These are phyloP conservation scores for Centrocercus urophasianus DNA, from an alignment of 2,113 vertebrate species.

Conservation along the genomic window DNA sequence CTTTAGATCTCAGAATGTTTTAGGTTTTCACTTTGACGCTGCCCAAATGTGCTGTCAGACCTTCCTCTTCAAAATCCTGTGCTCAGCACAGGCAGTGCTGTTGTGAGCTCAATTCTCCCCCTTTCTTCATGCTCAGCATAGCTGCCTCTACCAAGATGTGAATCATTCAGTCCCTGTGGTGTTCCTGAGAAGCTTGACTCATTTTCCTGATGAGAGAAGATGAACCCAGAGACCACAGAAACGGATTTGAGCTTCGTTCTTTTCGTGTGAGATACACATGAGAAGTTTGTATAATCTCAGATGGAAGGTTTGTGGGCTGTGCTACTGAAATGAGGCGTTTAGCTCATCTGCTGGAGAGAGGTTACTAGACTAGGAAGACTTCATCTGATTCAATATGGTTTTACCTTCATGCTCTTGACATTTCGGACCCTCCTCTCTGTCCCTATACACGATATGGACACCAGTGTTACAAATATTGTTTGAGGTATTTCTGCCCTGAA, in stretches of 20 bases:
- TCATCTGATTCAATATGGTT: not conserved
- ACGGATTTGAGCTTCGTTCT: not conserved
- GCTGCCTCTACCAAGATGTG: not conserved
- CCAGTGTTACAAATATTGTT: not conserved
- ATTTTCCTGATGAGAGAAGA: not conserved
- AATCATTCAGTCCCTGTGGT: not conserved
- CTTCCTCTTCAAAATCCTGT: not conserved
- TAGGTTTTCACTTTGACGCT: not conserved
- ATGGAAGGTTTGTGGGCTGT: not conserved
- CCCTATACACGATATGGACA: not conserved
- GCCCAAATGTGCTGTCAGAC: not conserved
- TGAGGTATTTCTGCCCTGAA: not conserved
- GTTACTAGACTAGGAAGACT: not conserved
- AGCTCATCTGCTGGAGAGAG: not conserved
- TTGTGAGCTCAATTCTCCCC: not conserved
- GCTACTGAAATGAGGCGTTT: not conserved
- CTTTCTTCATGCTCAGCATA: not conserved
- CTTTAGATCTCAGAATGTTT: not conserved
- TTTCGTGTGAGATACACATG: not conserved
- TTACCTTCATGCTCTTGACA: not conserved
- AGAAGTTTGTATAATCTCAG: not conserved
- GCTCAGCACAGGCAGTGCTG: not conserved
- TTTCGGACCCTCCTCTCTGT: not conserved
- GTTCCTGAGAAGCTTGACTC: not conserved
- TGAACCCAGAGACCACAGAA: not conserved